phyloP scores from a whole-genome alignment of 2,888 invertebrate genomes.

The Cheilosia pagana region DNA sequence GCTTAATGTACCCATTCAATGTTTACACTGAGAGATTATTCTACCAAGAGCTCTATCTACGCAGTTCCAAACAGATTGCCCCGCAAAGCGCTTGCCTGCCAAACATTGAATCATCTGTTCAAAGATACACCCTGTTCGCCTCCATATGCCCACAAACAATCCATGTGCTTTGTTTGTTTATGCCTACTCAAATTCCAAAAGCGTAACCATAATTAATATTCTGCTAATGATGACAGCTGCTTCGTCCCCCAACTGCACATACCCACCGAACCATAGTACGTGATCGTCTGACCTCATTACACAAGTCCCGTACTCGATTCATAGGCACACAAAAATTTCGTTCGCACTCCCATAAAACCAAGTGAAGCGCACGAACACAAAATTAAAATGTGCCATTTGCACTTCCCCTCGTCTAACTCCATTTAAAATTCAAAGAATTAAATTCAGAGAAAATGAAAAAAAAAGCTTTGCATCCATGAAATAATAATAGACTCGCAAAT shows the following conservation, averaged over 20 bases:
- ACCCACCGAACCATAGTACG: not conserved
- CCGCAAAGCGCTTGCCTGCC: too few species aligned
- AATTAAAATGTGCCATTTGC: constrained; percentile 57
- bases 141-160: not conserved
- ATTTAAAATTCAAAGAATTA: constrained; percentile 15
- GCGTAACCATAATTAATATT: constrained; percentile 17
- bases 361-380: constrained; percentile 3
- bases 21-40: too few species aligned
- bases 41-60: too few species aligned
- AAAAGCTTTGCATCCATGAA: constrained; percentile 50
- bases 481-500: constrained; percentile 16
- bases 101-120: not conserved
- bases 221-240: constrained; percentile 9
- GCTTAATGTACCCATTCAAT: too few species aligned
- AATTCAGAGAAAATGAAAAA: constrained; percentile 18
- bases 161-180: not conserved
- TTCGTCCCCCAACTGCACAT: constrained; percentile 1
- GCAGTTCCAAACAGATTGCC: not conserved
- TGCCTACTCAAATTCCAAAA: constrained; percentile 4
- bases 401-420: constrained; percentile 30
- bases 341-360: not conserved
- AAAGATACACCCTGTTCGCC: not conserved
- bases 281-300: constrained; percentile 42
- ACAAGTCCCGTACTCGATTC: not conserved
- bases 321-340: not conserved